phyloP scores from a whole-genome alignment of 2,888 invertebrate genomes.

The Patella pellucida region DNA sequence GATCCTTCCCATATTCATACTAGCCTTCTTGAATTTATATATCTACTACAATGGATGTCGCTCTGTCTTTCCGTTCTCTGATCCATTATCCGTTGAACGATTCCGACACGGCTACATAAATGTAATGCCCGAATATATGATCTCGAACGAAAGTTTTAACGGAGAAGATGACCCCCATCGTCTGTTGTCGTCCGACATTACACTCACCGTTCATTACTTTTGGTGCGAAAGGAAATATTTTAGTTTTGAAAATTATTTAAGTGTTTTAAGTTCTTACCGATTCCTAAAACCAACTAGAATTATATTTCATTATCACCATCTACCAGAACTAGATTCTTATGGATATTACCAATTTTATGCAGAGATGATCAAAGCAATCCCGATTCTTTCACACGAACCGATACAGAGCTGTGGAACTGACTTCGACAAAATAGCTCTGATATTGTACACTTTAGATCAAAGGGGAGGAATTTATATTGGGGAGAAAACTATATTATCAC shows the following conservation, averaged over 20 bases:
- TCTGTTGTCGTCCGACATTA: constrained; percentile 20
- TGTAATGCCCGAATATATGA: constrained; percentile 32
- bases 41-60: constrained; percentile 23
- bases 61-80: constrained; percentile 15
- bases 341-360: constrained; percentile 49
- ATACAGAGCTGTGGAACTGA: constrained; percentile 24
- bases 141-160: constrained; percentile 22
- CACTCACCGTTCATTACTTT: constrained; percentile 46
- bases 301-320: constrained; percentile 41
- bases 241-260: constrained; percentile 56
- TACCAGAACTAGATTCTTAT: constrained; percentile 42
- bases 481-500: constrained; percentile 39
- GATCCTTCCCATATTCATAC: neutral
- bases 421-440: constrained; percentile 15
- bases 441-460: constrained; percentile 32
- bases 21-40: neutral
- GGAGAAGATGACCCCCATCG: neutral
- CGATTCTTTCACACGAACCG: constrained; percentile 31
- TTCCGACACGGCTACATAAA: constrained; percentile 33
- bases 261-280: constrained; percentile 51
- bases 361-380: constrained; percentile 46
- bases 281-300: constrained; percentile 48
- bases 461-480: constrained; percentile 53
- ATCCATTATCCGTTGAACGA: constrained; percentile 19
- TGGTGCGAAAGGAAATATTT: constrained; percentile 55